These are phyloP conservation scores for Gymnocheta viridis DNA, from an alignment of 2,888 invertebrate genomes.

Conservation along the genomic window DNA sequence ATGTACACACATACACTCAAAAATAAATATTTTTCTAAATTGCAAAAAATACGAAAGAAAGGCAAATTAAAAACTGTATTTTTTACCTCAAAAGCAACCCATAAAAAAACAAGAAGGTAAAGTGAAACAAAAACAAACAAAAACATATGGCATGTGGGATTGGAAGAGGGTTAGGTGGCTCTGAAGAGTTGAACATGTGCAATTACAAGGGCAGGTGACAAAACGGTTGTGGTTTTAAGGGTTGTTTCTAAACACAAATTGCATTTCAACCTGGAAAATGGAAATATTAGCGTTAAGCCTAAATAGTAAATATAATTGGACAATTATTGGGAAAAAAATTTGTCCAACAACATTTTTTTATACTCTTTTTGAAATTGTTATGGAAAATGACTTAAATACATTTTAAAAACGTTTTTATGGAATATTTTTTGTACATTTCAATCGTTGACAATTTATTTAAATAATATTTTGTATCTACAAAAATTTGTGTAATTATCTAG, in stretches of 20 bases:
- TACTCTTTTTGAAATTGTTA: too few species aligned
- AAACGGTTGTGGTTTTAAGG: slow-evolving; percentile 11
- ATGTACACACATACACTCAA: too few species aligned
- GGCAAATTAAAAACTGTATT: background rate
- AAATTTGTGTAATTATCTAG: too few species aligned
- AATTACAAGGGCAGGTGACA: slow-evolving; percentile 55
- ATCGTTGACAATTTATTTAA: too few species aligned
- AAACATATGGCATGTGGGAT: slow-evolving; percentile 20
- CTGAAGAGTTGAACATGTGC: background rate
- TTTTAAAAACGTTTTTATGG: too few species aligned
- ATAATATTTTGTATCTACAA: too few species aligned
- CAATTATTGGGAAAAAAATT: background rate
- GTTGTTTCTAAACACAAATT: slow-evolving; percentile 10
- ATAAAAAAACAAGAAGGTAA: slow-evolving; percentile 24
- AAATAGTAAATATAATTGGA: background rate
- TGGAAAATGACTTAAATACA: too few species aligned
- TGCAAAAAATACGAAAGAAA: background rate
- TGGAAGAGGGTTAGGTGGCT: slow-evolving; percentile 2
- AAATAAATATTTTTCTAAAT: background rate
- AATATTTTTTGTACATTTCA: too few species aligned
- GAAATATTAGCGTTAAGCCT: background rate
- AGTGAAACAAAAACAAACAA: background rate
- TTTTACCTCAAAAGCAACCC: background rate
- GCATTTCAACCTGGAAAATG: background rate
- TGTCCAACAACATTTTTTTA: too few species aligned